Evolutionary conservation across 2,888 invertebrate genomes (phyloP).

Genomic region (Mythimna pallens): DNA sequence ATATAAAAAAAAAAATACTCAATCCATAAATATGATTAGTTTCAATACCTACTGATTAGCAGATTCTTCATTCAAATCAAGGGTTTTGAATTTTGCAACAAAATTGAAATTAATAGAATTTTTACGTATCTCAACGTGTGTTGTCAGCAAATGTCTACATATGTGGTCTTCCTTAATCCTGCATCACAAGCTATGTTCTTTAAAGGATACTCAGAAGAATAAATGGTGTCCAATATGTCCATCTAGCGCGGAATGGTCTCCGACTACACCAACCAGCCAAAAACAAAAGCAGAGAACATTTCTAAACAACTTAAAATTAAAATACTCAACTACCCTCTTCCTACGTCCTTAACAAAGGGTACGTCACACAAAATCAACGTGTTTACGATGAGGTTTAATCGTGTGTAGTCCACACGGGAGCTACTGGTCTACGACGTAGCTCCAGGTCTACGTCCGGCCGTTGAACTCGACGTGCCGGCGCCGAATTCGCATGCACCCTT

Average conservation of each 20-base stretch:
- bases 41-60: neutral
- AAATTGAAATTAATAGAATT: too few relatives aligned
- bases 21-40: neutral
- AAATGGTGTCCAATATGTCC: neutral
- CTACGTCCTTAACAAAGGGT: constrained; percentile 41
- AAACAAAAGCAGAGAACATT: neutral
- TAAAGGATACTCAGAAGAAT: neutral
- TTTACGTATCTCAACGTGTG: neutral
- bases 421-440: constrained; percentile 85
- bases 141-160: neutral
- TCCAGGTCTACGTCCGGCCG: constrained; percentile 87
- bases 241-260: neutral
- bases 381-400: constrained; percentile 61
- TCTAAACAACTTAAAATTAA: constrained; percentile 2
- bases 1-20: neutral
- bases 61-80: neutral
- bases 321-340: constrained; percentile 7
- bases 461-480: constrained; percentile 81
- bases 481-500: constrained; percentile 84
- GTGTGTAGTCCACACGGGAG: constrained; percentile 66
- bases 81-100: neutral
- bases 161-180: neutral
- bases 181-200: neutral
- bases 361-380: constrained; percentile 53
- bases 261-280: neutral